Evolutionary conservation across 2,797 vertebrate genomes (phyloP).

Genomic region (Sternotherus odoratus): DNA sequence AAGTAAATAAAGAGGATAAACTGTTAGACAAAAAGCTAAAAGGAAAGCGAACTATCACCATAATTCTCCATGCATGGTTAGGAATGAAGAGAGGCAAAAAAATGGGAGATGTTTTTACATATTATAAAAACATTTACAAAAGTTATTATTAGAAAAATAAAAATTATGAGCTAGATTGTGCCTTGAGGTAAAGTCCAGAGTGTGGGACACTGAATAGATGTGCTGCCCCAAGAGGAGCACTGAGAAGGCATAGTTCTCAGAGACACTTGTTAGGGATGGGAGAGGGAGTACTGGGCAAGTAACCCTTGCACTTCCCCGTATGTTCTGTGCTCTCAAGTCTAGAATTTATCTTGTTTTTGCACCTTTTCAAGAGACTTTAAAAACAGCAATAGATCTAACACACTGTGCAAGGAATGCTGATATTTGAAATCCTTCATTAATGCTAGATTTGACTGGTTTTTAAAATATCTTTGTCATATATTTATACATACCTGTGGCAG

Average conservation of each 20-base stretch:
- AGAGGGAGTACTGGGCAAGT: background rate
- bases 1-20: constrained; percentile 24
- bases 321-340: background rate
- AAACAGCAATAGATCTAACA: background rate
- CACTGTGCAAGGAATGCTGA: background rate
- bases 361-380: background rate
- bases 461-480: background rate
- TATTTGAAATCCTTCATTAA: background rate
- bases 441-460: background rate
- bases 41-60: background rate
- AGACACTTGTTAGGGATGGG: background rate
- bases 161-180: background rate
- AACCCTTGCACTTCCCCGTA: background rate
- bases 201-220: background rate
- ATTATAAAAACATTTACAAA: background rate
- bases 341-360: background rate
- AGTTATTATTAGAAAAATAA: background rate
- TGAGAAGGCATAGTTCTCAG: background rate
- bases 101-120: background rate
- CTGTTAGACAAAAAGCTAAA: background rate
- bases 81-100: constrained; percentile 29
- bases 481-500: background rate
- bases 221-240: background rate
- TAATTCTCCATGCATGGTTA: background rate
- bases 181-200: background rate